Evolutionary conservation across 2,797 vertebrate species (phyloP), one percentile per base, ranked within the genome.

Genomic region (Enteromius thamalakanensis): DNA sequence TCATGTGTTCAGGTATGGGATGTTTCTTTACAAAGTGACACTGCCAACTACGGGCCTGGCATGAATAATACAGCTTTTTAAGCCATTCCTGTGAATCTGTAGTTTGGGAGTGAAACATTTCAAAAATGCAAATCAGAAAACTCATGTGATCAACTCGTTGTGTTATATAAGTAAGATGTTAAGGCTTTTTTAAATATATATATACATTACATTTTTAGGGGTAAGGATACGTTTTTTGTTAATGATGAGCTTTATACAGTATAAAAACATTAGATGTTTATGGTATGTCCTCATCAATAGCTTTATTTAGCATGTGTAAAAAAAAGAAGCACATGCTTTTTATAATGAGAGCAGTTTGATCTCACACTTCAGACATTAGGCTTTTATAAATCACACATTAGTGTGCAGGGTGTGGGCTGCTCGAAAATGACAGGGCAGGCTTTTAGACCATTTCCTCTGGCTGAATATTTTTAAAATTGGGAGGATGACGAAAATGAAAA

Each of bases 371-470:
- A 47, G 85, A 40, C 83, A 5, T 26, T 6, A 80, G 71, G 83
- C 69, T 53, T 58, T 71, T 64, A 69, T 81, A 77, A 75, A 85
- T 85, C 83, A 80, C 58, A 76, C 83, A 82, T 84, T 87, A 77
- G 75, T 26, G 75, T 49, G 62, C 79, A 81, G 85, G 86, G 86
- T 85, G 88, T 89, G 81, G 85, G 80, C 77, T 69, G 34, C 78
- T 70, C 72, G 80, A 80, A 88, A 86, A 88, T 86, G 83, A 88
- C 82, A 86, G 83, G 77, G 85, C 75, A 80, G 60, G 69, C 72
- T 86, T 83, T 87, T 72, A 86, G 60, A 72, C 82, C 68, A 80
- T 85, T 79, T 83, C 86, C 79, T 82, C 68, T 3, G 23, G 75
- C 75, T 77, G 83, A 79, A 74, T 75, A 65, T 76, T 86, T 88